Percentiles rank a stretch among this genome's conserved stretches.
phyloP scores from a whole-genome alignment of 2,888 invertebrate species.

The Gibbula magus region DNA sequence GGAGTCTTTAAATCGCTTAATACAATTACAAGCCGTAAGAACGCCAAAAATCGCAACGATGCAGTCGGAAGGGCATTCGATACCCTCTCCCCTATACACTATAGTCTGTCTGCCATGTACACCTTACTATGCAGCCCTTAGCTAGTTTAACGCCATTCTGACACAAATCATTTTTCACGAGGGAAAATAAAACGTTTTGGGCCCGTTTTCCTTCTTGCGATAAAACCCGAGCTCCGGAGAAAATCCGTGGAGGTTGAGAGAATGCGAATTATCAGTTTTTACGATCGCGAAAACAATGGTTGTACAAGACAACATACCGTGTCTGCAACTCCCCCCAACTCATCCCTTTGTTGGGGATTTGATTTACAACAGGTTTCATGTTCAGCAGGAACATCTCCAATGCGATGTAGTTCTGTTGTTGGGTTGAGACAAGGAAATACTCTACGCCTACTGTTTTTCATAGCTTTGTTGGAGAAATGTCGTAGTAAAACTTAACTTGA shows the following conservation, averaged over 20 bases:
- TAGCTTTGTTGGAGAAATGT: not conserved
- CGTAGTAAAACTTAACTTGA: too few species aligned
- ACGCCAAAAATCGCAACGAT: not conserved
- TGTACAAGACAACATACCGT: conserved; percentile 3
- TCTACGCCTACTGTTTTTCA: not conserved
- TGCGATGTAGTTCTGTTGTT: not conserved
- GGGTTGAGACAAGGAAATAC: not conserved
- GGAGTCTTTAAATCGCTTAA: too few species aligned
- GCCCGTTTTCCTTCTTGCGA: not conserved
- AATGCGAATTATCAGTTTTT: conserved; percentile 3
- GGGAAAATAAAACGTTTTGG: conserved; percentile 19
- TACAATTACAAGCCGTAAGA: not conserved
- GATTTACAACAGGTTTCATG: conserved; percentile 13
- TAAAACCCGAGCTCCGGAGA: not conserved
- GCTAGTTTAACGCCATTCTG: conserved; percentile 9
- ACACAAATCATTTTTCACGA: conserved; percentile 21
- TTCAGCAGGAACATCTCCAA: not conserved
- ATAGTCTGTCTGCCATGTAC: not conserved
- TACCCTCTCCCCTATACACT: not conserved
- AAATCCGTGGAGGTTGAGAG: not conserved
- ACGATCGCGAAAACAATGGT: conserved; percentile 9
- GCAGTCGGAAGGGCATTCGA: not conserved
- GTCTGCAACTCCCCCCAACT: not conserved
- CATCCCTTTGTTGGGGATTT: conserved; percentile 7
- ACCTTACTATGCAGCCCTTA: not conserved